Base-by-base conservation (phyloP, 2,797 vertebrate genomes). In the Podarcis lilfordi region DNA sequence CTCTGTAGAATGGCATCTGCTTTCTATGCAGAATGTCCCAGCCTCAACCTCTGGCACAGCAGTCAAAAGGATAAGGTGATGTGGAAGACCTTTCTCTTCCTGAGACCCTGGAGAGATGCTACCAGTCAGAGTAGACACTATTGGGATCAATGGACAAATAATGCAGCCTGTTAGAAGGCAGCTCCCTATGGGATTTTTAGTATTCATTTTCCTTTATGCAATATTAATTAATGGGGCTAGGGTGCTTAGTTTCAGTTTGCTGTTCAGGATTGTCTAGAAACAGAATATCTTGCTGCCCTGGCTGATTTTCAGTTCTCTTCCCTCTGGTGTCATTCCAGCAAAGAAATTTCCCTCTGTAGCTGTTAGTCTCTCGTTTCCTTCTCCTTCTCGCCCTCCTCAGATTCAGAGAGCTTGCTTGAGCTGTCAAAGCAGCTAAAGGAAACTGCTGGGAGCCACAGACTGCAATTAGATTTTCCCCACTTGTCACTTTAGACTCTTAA, bases 401-500 rank as follows among this genome's bases (percentile, higher is more conserved):
- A 86, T 91, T 86, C 45, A 10, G 59, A 89, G 76, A 10, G 13
- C 68, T 90, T 82, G 32, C 84, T 83, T 35, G 59, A 88, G 43
- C 87, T 86, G 75, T 91, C 90, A 88, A 86, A 80, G 19, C 35
- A 80, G 84, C 87, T 86, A 86, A 75, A 89, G 68, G 69, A 91
- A 88, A 89, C 76, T 76, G 84, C 87, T 91, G 80, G 80, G 69
- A 88, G 80, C 84, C 75, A 86, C 80, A 75, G 80, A 74, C 76
- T 86, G 80, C 80, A 86, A 84, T 88, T 88, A 91, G 87, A 74
- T 91, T 91, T 86, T 37, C 74, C 55, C 80, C 43, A 87, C 84
- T 86, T 88, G 84, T 91, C 76, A 86, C 69, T 91, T 89, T 80
- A 86, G 76, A 82, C 80, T 86, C 45, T 66, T 79, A 82, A 74